Conservation (phyloP, 2,888 invertebrate genomes). For the Agrenia bidenticulata region DNA sequence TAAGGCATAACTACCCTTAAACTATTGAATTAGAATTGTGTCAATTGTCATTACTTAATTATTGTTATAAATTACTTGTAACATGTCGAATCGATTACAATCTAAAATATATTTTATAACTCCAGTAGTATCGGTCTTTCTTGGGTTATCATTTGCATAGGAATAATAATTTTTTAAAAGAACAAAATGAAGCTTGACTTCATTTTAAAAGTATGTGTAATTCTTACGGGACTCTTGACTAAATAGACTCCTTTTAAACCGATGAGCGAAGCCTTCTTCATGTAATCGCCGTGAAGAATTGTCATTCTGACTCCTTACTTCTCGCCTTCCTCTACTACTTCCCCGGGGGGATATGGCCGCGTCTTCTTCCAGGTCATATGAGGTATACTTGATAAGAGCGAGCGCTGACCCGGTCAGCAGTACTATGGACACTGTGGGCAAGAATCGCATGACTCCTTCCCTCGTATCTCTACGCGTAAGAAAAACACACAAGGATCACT, state of each 20-base stretch:
- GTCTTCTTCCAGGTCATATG: slow-evolving; percentile 39
- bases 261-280: slow-evolving; percentile 23
- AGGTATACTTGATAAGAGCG: slow-evolving; percentile 50
- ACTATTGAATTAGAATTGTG: too few relatives aligned
- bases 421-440: slow-evolving; percentile 50
- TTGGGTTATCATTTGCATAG: too few relatives aligned
- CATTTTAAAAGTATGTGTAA: too few relatives aligned
- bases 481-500: slow-evolving; percentile 17
- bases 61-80: too few relatives aligned
- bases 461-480: slow-evolving; percentile 39
- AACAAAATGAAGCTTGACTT: too few relatives aligned
- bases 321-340: slow-evolving; percentile 19
- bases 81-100: too few relatives aligned
- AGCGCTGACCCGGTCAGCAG: slow-evolving; percentile 52
- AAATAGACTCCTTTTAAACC: slow-evolving; percentile 50
- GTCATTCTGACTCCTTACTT: slow-evolving; percentile 9
- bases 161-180: too few relatives aligned
- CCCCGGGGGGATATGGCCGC: slow-evolving; percentile 8
- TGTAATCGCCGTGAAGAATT: slow-evolving; percentile 28
- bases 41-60: too few relatives aligned
- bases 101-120: too few relatives aligned
- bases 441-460: slow-evolving; percentile 53
- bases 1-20: too few relatives aligned
- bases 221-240: slow-evolving; percentile 26
- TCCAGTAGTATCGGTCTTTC: too few relatives aligned